Conservation (phyloP, 2,113 vertebrate genomes). For the Gymnogyps californianus region DNA sequence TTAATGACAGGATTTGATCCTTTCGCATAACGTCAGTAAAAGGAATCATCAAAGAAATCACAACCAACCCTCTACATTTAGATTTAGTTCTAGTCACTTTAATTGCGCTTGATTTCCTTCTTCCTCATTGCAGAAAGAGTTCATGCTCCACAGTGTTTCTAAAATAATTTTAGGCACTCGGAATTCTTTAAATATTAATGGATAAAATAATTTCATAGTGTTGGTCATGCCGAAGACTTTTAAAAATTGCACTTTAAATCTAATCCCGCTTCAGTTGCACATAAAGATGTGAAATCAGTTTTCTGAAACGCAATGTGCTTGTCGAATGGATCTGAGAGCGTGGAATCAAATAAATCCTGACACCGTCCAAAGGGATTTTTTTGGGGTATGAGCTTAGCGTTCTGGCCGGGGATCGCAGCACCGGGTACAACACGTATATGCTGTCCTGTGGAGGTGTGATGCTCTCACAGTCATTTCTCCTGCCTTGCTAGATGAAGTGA, state of each 20-base stretch:
- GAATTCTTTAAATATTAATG: not conserved
- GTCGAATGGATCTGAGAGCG: fast-evolving
- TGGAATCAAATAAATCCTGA: not conserved
- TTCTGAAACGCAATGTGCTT: fast-evolving
- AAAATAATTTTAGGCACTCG: not conserved
- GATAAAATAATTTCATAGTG: not conserved
- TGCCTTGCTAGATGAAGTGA: not conserved
- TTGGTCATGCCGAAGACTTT: fast-evolving
- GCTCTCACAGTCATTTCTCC: fast-evolving
- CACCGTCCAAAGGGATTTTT: fast-evolving
- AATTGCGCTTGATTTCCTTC: not conserved
- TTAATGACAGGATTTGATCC: not conserved
- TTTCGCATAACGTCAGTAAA: not conserved
- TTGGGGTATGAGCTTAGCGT: fast-evolving
- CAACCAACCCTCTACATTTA: fast-evolving
- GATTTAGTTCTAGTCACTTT: not conserved
- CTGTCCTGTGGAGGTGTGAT: not conserved
- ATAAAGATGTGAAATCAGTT: not conserved
- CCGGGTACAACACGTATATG: fast-evolving
- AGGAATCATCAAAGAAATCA: not conserved
- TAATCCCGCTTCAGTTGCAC: fast-evolving
- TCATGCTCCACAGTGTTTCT: not conserved
- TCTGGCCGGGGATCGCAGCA: fast-evolving
- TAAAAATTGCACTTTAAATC: not conserved
- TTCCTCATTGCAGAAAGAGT: fast-evolving